Base-by-base conservation (phyloP, 2,888 invertebrate genomes). In the Amiota communis region DNA sequence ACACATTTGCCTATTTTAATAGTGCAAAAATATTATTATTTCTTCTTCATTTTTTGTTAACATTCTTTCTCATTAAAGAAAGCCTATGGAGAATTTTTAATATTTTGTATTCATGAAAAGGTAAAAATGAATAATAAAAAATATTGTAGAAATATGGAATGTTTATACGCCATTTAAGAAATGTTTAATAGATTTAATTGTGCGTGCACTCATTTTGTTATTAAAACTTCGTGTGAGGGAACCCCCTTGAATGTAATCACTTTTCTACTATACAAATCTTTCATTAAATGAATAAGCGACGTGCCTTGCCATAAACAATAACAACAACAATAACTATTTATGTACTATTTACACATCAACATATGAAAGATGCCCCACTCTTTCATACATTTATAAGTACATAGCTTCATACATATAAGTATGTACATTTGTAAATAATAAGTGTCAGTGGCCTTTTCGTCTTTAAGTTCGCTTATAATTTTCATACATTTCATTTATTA, bases 171-270 rank as follows among this genome's bases (percentile, higher is more conserved):
- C 67, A 68, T 68, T 68, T 51, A 68, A 36, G 36, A 36, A 68
- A 65, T 68, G 20, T 23, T 68, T 68, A 68, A 68, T 68, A 51
- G 67, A 68, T 68, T 68, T 68, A 68, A 68, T 68, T 68, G 67
- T 53, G 67, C 53, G 67, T 68, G 67, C 20, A 53, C 13, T 51
- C 20, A 23, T n/a, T 17, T 68, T 20, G 8, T 68, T 53, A n/a
- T 8, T 10, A 59, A 59, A n/a, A 15, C 59, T 8, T 17, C 23
- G 17, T 59, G 36, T 36, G 36, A 36, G 36, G 36, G 36, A 36
- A 36, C 36, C 36, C 36, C 36, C 36, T 2, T 6, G 8, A 2
- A 6, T 36, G 36, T 6, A 36, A 36, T 36, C 2, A 36, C 36
- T 36, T 36, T 36, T 36, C 36, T 36, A 36, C 36, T 36, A 36